Evolutionary conservation across 2,888 invertebrate species (phyloP).

Genomic region (Celastrina argiolus): DNA sequence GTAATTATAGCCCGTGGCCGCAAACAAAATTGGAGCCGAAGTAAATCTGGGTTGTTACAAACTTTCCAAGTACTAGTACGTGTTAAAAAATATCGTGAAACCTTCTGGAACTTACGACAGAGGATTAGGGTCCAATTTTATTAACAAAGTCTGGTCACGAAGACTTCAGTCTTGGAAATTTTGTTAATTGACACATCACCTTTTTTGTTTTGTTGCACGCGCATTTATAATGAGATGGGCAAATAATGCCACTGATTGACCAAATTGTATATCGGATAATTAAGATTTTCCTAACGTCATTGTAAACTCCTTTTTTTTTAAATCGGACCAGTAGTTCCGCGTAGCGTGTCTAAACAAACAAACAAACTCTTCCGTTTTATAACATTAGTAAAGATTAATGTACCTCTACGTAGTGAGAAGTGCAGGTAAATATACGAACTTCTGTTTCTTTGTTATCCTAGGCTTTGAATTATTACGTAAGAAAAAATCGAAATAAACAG

Average conservation of each 20-base stretch:
- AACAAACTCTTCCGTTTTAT: too few relatives aligned
- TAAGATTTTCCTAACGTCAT: too few relatives aligned
- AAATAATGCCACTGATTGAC: too few relatives aligned
- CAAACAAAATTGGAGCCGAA: constrained; percentile 6
- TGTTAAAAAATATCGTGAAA: constrained; percentile 24
- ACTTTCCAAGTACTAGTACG: constrained; percentile 22
- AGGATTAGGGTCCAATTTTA: not conserved
- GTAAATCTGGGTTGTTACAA: constrained; percentile 22
- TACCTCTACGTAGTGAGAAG: not conserved
- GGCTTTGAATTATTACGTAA: constrained; percentile 30
- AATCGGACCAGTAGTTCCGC: too few relatives aligned
- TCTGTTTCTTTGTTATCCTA: not conserved
- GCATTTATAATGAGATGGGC: too few relatives aligned
- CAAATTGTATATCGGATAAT: too few relatives aligned
- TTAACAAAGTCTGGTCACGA: not conserved
- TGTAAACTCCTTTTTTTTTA: too few relatives aligned
- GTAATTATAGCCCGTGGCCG: constrained; percentile 14
- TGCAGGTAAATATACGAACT: not conserved
- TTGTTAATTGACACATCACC: not conserved
- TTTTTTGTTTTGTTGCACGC: too few relatives aligned
- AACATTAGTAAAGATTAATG: too few relatives aligned
- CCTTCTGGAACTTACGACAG: constrained; percentile 25
- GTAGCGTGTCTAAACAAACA: too few relatives aligned
- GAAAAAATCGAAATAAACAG: constrained; percentile 56
- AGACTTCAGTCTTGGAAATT: not conserved